Evolutionary conservation across 92 coral and sea anemone genomes (phyloP).

Genomic region (Hydrozoanthus gracilis): DNA sequence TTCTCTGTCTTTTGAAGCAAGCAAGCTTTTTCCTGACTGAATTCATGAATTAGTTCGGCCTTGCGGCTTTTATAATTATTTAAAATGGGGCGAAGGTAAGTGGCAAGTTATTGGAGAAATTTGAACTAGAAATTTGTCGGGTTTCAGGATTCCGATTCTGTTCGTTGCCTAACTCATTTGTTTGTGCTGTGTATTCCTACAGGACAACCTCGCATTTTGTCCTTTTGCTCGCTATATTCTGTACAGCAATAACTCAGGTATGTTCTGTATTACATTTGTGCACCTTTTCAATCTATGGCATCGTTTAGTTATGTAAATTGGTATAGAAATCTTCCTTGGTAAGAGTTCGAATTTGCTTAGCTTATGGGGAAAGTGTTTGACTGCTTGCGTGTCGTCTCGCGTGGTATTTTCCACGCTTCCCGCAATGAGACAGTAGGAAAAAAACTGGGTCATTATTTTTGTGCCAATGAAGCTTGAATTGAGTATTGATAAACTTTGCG

Average conservation of each 20-base stretch:
- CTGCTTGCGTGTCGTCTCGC: conserved; percentile 25
- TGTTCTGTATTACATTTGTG: not conserved
- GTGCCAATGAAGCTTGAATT: no score
- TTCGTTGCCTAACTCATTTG: conserved; percentile 23
- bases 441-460: not conserved
- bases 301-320: not conserved
- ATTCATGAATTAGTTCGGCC: conserved; percentile 34
- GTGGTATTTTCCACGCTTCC: conserved; percentile 18
- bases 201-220: conserved; percentile 76
- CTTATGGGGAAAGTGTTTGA: not conserved
- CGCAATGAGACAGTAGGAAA: conserved; percentile 9
- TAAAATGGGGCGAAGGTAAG: conserved; percentile 82
- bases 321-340: conserved; percentile 4
- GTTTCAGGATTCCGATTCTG: not conserved
- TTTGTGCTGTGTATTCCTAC: conserved; percentile 33
- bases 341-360: not conserved
- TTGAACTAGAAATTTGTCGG: not conserved
- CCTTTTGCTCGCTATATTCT: conserved; percentile 65
- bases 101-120: not conserved
- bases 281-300: not conserved
- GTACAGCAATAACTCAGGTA: conserved; percentile 72
- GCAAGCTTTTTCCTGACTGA: conserved; percentile 8
- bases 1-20: conserved; percentile 27
- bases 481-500: no score
- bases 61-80: conserved; percentile 53